phyloP scores from a whole-genome alignment of 2,888 invertebrate species.

The Thymelicus lineola region DNA sequence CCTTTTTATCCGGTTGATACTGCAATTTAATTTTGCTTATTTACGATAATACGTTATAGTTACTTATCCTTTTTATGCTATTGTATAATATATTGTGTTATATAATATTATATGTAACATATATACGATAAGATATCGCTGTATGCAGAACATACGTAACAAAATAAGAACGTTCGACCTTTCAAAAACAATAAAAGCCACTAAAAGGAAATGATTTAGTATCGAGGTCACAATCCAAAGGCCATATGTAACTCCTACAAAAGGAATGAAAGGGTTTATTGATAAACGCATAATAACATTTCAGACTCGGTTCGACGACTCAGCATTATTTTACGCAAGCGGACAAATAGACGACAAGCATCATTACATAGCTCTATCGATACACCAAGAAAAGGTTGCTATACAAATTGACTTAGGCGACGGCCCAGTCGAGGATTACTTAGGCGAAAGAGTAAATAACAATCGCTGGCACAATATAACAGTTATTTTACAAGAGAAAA shows the following conservation, averaged over 20 bases:
- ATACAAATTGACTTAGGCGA: conserved; percentile 96
- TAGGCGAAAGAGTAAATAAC: conserved; percentile 89
- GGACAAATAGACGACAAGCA: conserved; percentile 95
- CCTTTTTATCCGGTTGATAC: not conserved
- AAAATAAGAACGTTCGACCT: conserved; percentile 40
- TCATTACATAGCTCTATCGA: conserved; percentile 95
- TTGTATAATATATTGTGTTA: no score
- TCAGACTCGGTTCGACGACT: conserved; percentile 95
- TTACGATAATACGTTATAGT: conserved; percentile 9
- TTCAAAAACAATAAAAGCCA: conserved; percentile 38
- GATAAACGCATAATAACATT: conserved; percentile 44
- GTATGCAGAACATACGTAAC: conserved; percentile 20
- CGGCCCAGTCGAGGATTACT: conserved; percentile 87
- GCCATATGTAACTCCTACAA: conserved; percentile 31
- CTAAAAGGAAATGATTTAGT: conserved; percentile 38
- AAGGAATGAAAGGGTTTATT: conserved; percentile 33
- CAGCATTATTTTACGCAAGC: conserved; percentile 96
- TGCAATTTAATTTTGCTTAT: conserved; percentile 2
- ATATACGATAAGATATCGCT: conserved; percentile 16
- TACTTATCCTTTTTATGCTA: not conserved
- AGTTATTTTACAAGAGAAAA: conserved; percentile 91
- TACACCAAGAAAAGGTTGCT: conserved; percentile 92
- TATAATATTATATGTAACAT: conserved; percentile 14
- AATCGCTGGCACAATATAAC: conserved; percentile 96
- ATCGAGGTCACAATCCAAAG: conserved; percentile 37